Evolutionary conservation across 1,140 invertebrate species (phyloP).

Genomic region (Metopolophium dirhodum): DNA sequence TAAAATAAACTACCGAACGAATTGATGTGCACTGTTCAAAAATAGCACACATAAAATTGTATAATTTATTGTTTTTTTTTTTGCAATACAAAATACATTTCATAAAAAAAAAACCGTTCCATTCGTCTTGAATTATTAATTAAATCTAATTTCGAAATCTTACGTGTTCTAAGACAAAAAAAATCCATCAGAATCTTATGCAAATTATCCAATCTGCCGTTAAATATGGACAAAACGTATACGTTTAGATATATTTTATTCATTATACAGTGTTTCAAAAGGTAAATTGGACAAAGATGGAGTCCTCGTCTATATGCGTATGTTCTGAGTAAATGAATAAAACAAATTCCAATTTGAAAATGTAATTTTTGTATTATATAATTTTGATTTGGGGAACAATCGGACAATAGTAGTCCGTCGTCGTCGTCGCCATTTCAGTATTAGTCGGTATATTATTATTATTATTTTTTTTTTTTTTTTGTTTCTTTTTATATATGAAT

Average conservation of each 20-base stretch:
- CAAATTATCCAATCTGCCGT: background rate
- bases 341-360: constrained; percentile 16
- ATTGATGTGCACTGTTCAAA: background rate
- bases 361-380: background rate
- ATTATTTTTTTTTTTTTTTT: constrained; percentile 3
- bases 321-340: background rate
- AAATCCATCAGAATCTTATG: background rate
- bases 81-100: background rate
- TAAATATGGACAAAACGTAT: background rate
- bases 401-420: background rate
- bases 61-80: background rate
- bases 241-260: background rate
- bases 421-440: background rate
- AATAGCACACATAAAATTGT: background rate
- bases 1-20: background rate
- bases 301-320: background rate
- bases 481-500: background rate
- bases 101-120: background rate
- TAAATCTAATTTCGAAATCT: background rate
- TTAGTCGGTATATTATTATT: background rate
- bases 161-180: background rate
- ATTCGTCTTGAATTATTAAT: background rate
- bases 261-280: background rate
- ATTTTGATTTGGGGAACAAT: background rate
- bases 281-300: background rate